A percentile compares a stretch with the other conserved stretches of the same genome.
phyloP scores from a whole-genome alignment of 2,888 invertebrate species.

The Therioaphis trifolii region DNA sequence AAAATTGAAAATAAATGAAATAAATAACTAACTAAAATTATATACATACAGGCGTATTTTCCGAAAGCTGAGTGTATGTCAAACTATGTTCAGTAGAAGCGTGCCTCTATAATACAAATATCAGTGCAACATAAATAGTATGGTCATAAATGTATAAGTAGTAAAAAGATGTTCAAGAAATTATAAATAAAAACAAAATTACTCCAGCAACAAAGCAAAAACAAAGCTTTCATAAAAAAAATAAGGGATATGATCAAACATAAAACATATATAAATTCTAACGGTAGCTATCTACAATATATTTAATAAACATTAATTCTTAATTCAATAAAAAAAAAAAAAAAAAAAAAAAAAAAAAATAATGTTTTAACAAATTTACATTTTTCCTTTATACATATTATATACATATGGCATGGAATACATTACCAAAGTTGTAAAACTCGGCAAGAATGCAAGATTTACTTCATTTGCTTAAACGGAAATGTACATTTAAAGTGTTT shows the following conservation, averaged over 20 bases:
- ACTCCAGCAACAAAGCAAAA: conserved; percentile 14
- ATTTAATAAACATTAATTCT: too few species aligned
- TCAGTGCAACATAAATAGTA: conserved; percentile 32
- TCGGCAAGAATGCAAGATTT: too few species aligned
- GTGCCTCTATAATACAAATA: conserved; percentile 59
- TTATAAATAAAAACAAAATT: conserved; percentile 26
- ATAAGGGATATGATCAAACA: background rate
- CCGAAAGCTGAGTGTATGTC: conserved; percentile 49
- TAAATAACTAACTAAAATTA: conserved; percentile 56
- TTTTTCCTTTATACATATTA: too few species aligned
- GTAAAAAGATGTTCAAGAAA: background rate
- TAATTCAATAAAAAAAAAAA: too few species aligned
- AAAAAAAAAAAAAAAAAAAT: too few species aligned
- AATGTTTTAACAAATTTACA: too few species aligned
- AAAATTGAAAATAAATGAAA: conserved; percentile 23
- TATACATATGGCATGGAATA: too few species aligned
- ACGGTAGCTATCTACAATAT: background rate
- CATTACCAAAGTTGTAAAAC: too few species aligned
- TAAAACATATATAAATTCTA: background rate
- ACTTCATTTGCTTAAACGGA: too few species aligned
- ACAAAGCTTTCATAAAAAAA: background rate
- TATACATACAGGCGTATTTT: conserved; percentile 66
- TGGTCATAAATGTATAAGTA: background rate
- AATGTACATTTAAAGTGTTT: too few species aligned
- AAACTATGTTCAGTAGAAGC: conserved; percentile 41